Conservation (phyloP, 2,113 vertebrate species). For the Aptenodytes forsteri region DNA sequence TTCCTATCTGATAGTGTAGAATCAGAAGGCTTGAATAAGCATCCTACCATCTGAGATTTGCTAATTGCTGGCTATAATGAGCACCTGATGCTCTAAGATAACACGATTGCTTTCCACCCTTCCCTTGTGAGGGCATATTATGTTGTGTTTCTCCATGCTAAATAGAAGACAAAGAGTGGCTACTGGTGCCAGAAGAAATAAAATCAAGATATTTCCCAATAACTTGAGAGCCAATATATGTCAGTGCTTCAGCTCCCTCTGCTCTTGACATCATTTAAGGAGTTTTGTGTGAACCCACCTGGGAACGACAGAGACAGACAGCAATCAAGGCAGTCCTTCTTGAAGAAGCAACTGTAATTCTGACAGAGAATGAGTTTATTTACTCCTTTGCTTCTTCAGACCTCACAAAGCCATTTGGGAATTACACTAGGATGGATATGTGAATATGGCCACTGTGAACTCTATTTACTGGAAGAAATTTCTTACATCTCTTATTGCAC, state of each 20-base stretch:
- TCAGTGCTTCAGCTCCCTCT: neutral
- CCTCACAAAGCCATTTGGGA: neutral
- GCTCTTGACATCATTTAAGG: conserved; percentile 21
- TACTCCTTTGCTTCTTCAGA: neutral
- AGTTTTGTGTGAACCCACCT: neutral
- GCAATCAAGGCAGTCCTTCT: conserved; percentile 5
- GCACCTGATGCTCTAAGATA: neutral
- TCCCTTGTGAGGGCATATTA: neutral
- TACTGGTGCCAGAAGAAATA: conserved; percentile 17
- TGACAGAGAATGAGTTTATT: conserved; percentile 29
- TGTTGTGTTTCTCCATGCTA: neutral
- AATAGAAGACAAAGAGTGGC: neutral
- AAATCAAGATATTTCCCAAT: conserved; percentile 45
- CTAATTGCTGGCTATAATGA: conserved; percentile 19
- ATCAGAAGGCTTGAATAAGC: neutral
- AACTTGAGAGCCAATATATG: conserved; percentile 25
- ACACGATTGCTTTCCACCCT: neutral
- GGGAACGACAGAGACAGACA: neutral
- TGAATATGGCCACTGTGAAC: neutral
- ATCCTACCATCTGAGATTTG: neutral
- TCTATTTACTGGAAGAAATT: neutral
- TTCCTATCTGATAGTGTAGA: neutral
- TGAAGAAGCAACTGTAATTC: neutral
- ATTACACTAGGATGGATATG: neutral
- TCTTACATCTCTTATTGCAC: neutral